Evolutionary conservation across 1,140 invertebrate species (phyloP), one percentile per base, ranked within the genome.

Genomic region (Aricia agestis): DNA sequence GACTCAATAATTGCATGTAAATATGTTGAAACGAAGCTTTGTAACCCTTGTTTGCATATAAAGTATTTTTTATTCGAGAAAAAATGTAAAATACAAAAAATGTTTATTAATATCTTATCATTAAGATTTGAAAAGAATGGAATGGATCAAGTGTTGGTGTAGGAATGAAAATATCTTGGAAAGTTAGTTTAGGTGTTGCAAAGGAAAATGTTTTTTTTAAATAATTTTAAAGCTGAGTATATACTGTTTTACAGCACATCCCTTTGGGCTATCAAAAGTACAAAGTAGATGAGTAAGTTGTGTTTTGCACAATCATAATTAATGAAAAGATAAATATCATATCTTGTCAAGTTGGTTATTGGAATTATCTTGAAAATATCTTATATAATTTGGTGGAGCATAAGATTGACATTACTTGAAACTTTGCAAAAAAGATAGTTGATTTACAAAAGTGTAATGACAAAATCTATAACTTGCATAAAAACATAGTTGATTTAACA

Each of bases 61-160:
- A 63, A 63, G 18, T 63, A 19, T 19, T 63, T 63, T 63, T 63
- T 63, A 63, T 63, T 63, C 9, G 11, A 52, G 59, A 63, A 25
- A 18, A 63, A 63, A 10, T 63, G 59, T 63, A 63, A 63, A 63
- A 63, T 63, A 63, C 19, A 63, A 63, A 63, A 63, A 63, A 63
- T 59, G 18, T 19, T 19, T 63, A 18, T 63, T 63, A 63, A 63
- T 63, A 25, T 63, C 65, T 42, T 72, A 71, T 66, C 66, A 52
- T 18, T 77, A 77, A 77, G 74, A 71, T 75, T 71, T 82, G 83
- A 77, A 85, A 81, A 82, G 78, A 84, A 63, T 63, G 17, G 45
- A 13, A 15, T 13, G 11, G 9, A 52, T 52, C 9, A 15, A 9
- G 11, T 1, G 45, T 52, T 52, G 45, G 45, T 52, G 7, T 15